These are phyloP conservation scores for Spongia lamella DNA, from an alignment of 37 sponge, comb jelly and placozoan genomes.

Conservation along the genomic window DNA sequence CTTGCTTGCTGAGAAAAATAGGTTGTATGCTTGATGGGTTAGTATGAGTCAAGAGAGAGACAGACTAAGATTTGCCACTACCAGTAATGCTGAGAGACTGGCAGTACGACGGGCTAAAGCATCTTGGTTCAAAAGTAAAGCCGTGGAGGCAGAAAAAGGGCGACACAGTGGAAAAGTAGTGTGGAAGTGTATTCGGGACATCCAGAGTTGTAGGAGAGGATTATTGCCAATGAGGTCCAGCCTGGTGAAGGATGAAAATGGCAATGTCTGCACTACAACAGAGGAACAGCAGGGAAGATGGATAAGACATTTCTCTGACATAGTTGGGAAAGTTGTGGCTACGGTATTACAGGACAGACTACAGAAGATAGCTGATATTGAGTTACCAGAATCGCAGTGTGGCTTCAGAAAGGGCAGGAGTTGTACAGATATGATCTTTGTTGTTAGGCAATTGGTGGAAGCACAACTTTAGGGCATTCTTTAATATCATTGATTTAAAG, in stretches of 20 bases:
- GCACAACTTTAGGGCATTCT: not conserved
- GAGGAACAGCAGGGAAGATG: not conserved
- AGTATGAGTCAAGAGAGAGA: conserved; percentile 2
- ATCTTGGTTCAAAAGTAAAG: not conserved
- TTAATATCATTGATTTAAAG: conserved; percentile 8
- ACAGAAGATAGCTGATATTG: not conserved
- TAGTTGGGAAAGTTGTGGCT: conserved; percentile 31
- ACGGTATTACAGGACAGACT: not conserved
- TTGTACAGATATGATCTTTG: conserved; percentile 31
- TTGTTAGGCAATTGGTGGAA: conserved; percentile 12
- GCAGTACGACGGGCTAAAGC: not conserved
- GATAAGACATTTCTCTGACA: not conserved
- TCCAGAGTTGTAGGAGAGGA: conserved; percentile 3
- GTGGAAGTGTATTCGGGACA: too few relatives aligned
- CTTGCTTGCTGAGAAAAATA: not conserved
- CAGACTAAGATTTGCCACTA: not conserved
- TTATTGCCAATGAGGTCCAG: not conserved
- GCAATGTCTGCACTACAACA: not conserved
- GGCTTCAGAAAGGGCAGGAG: conserved; percentile 4
- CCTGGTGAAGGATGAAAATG: not conserved
- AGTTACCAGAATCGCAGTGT: conserved; percentile 7
- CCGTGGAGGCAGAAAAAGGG: not conserved
- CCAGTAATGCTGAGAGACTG: not conserved
- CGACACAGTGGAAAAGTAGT: too few relatives aligned
- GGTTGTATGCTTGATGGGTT: not conserved